A percentile compares a stretch with the other conserved stretches of the same genome.
These are phyloP conservation scores for Stramonita haemastoma DNA, from an alignment of 2,888 invertebrate genomes.

Conservation along the genomic window DNA sequence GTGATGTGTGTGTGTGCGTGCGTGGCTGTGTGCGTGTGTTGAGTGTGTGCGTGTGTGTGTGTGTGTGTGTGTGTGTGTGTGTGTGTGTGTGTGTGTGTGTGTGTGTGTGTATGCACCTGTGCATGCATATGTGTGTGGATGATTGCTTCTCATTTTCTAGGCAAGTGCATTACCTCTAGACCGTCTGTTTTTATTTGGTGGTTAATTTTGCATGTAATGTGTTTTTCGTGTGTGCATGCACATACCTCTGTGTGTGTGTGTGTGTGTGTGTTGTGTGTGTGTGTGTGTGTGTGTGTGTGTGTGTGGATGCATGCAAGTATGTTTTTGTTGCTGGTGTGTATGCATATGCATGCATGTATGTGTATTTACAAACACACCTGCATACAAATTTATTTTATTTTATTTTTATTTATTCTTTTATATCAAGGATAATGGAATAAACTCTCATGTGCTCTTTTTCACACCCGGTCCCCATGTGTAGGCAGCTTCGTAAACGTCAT, in stretches of 20 bases:
- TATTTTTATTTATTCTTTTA: not conserved
- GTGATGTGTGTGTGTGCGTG: not conserved
- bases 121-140: too few relatives aligned
- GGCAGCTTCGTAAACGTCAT: too few relatives aligned
- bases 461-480: too few relatives aligned
- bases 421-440: too few relatives aligned
- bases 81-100: not conserved
- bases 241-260: not conserved
- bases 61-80: conserved; percentile 3
- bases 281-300: not conserved
- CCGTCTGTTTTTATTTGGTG: too few relatives aligned
- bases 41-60: not conserved
- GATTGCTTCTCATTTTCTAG: too few relatives aligned
- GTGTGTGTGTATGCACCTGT: too few relatives aligned
- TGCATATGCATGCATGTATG: not conserved
- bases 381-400: not conserved
- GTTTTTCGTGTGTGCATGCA: not conserved
- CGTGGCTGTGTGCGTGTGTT: not conserved
- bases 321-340: not conserved
- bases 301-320: not conserved
- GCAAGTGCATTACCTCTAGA: too few relatives aligned
- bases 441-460: too few relatives aligned
- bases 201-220: too few relatives aligned
- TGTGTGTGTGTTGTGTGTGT: not conserved
- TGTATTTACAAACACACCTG: not conserved